Percentiles rank a stretch among this genome's conserved stretches.
Conservation (phyloP, 2,888 invertebrate genomes). For the Hydroisotoma schaefferi region DNA sequence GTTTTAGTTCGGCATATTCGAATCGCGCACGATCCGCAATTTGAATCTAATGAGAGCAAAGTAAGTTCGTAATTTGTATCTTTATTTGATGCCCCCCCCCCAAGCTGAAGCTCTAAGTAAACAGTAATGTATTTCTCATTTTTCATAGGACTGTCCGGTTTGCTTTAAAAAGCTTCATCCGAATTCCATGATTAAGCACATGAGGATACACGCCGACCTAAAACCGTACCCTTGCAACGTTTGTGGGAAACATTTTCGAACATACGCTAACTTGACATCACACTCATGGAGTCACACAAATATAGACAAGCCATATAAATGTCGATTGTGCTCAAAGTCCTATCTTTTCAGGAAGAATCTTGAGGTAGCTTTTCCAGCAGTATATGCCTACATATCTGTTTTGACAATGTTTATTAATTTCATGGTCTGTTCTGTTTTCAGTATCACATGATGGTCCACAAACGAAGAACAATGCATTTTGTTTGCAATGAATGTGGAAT, state of each 20-base stretch:
- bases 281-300: conserved; percentile 87
- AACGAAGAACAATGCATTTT: conserved; percentile 73
- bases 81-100: not conserved
- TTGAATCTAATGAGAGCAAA: conserved; percentile 62
- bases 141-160: conserved; percentile 63
- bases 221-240: conserved; percentile 75
- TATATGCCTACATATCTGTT: too few species aligned
- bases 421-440: conserved; percentile 11
- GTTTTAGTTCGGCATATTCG: conserved; percentile 80
- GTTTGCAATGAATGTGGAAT: conserved; percentile 88
- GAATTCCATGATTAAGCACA: conserved; percentile 73
- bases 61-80: conserved; percentile 61
- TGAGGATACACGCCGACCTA: conserved; percentile 72
- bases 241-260: conserved; percentile 80
- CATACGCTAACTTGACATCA: conserved; percentile 84
- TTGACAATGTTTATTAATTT: not conserved
- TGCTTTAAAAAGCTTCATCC: conserved; percentile 74
- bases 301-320: conserved; percentile 79
- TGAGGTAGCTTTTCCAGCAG: conserved; percentile 58
- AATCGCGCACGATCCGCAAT: conserved; percentile 72
- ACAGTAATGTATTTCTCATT: conserved; percentile 7
- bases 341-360: conserved; percentile 78
- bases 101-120: not conserved
- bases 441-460: conserved; percentile 74
- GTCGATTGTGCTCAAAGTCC: conserved; percentile 75